Evolutionary conservation across 1,140 invertebrate species (phyloP), one percentile per base, ranked within the genome.

Genomic region (Drosophila ironensis): DNA sequence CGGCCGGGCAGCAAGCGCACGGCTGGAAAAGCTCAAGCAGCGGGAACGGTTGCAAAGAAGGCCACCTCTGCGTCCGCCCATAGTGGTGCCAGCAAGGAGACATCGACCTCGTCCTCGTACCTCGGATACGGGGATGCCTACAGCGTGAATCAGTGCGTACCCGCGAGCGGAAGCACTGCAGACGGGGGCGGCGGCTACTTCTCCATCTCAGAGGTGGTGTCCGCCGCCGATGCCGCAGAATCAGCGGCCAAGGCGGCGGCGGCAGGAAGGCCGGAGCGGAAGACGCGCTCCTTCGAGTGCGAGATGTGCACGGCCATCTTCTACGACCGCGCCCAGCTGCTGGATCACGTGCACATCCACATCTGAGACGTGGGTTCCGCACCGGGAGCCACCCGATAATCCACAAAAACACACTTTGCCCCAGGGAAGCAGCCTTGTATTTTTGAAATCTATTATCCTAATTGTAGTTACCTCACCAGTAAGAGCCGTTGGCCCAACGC

Each of bases 251-350:
- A 73, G 35, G 61, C 73, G n/a, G 72, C 80, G 3, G 75, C 70
- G 2, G 44, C 68, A 17, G 46, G 44, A n/a, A 71, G 70, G 40
- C 16, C 64, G 40, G 76, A 66, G 48, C 73, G 48, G 8, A 80
- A 30, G 71, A 91, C 14, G 9, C 76, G 77, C 4, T 75, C 72
- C 42, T 93, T 91, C 74, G 94, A 93, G 42, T 96, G 95, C 82
- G 94, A 95, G 87, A 95, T 96, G 94, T 96, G 95, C 82, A 92
- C 93, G n/a, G 92, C 93, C 53, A 92, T 94, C 41, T 96, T 96
- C 88, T 91, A 92, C 1, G 93, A 94, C 61, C 92, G 94, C 30
- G 93, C 93, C 28, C 94, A 95, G 57, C 90, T 96, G 7, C 89
- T 96, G 33, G 91, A 94, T 2, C 95, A 96, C 88, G 95, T 96